Evolutionary conservation across 2,888 invertebrate species (phyloP).

Genomic region (Scaptomyza caliginosa): DNA sequence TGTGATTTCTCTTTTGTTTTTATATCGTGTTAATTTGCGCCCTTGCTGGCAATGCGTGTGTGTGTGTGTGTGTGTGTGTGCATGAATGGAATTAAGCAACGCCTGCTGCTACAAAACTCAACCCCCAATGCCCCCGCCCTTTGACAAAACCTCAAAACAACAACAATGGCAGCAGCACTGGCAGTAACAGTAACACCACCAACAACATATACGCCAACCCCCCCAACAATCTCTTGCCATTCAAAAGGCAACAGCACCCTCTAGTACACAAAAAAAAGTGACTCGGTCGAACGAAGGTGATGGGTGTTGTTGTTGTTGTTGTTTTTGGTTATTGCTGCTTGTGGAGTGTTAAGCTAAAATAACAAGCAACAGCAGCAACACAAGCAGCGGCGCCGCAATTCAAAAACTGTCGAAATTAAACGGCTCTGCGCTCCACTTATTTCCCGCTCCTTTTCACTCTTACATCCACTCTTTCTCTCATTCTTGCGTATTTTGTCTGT

Average conservation of each 20-base stretch:
- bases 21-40: slow-evolving; percentile 52
- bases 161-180: slow-evolving; percentile 39
- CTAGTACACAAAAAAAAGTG: slow-evolving; percentile 24
- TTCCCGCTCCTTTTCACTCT: slow-evolving; percentile 16
- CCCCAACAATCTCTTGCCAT: slow-evolving; percentile 30
- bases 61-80: slow-evolving; percentile 20
- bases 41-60: slow-evolving; percentile 20
- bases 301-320: slow-evolving; percentile 41
- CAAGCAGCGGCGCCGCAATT: slow-evolving; percentile 49
- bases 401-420: slow-evolving; percentile 78
- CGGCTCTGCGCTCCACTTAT: slow-evolving; percentile 66
- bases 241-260: slow-evolving; percentile 21
- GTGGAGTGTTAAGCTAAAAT: slow-evolving; percentile 63
- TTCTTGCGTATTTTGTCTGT: slow-evolving; percentile 10
- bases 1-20: slow-evolving; percentile 50
- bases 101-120: slow-evolving; percentile 55
- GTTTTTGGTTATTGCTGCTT: slow-evolving; percentile 29
- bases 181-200: slow-evolving; percentile 21
- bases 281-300: slow-evolving; percentile 63
- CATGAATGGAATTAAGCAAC: slow-evolving; percentile 42
- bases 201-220: slow-evolving; percentile 23
- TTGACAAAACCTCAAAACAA: slow-evolving; percentile 5
- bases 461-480: slow-evolving; percentile 17
- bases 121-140: slow-evolving; percentile 51
- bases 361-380: slow-evolving; percentile 36